These are phyloP conservation scores for Meandrusa payeni DNA, from an alignment of 2,888 invertebrate species.

Conservation along the genomic window DNA sequence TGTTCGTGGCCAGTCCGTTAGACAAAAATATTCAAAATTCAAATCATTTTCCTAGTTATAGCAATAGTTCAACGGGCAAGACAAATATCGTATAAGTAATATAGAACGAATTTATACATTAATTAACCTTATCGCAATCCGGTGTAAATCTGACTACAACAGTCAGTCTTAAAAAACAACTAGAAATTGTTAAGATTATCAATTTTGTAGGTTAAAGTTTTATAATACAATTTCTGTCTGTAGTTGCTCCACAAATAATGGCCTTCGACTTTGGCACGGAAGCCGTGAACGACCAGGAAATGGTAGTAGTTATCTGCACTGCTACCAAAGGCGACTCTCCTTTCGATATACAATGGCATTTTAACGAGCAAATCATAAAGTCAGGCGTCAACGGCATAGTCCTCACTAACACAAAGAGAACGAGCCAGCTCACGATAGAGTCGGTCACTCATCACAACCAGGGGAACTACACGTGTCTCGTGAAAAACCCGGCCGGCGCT, in stretches of 20 bases:
- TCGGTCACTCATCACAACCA: conserved; percentile 85
- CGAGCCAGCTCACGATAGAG: conserved; percentile 83
- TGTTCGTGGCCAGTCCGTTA: too few species aligned
- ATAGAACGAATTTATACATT: too few species aligned
- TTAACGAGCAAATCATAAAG: conserved; percentile 81
- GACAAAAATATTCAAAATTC: too few species aligned
- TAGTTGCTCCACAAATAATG: conserved; percentile 85
- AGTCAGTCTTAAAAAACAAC: too few species aligned
- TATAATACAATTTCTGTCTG: too few species aligned
- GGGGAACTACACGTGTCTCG: conserved; percentile 88
- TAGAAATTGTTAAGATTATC: too few species aligned
- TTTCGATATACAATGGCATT: conserved; percentile 87
- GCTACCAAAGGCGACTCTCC: conserved; percentile 90
- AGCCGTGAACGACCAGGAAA: conserved; percentile 84
- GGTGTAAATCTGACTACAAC: too few species aligned
- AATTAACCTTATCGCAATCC: too few species aligned
- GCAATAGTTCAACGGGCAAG: too few species aligned
- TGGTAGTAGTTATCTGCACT: conserved; percentile 85
- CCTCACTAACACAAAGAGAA: conserved; percentile 70
- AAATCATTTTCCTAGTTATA: too few species aligned
- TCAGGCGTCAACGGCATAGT: conserved; percentile 72
- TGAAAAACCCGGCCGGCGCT: conserved; percentile 86
- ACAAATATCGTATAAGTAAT: too few species aligned
- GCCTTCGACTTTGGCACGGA: conserved; percentile 87
- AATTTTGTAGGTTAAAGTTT: too few species aligned